These are phyloP conservation scores for Rhinolophus sinicus DNA, from an alignment of 2,113 vertebrate genomes.

Conservation along the genomic window DNA sequence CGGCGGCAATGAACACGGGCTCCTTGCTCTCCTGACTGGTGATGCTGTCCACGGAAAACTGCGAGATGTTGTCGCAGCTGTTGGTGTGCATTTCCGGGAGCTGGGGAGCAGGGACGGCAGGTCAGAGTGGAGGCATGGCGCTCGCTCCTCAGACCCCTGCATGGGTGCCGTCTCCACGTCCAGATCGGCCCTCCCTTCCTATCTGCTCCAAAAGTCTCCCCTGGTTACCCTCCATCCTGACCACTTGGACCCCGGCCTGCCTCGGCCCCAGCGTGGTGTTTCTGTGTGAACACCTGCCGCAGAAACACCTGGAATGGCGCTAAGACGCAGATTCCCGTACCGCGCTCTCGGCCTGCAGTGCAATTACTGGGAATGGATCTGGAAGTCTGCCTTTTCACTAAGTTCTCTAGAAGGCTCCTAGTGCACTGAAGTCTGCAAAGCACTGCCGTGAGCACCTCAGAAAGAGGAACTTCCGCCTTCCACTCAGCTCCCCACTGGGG, in stretches of 20 bases:
- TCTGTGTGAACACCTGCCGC: background rate
- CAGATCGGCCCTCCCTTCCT: background rate
- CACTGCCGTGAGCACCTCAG: background rate
- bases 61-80: slow-evolving; percentile 99
- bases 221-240: background rate
- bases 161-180: background rate
- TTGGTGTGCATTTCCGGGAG: slow-evolving; percentile 94
- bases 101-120: slow-evolving; percentile 77
- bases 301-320: background rate
- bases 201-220: background rate
- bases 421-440: background rate
- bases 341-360: background rate
- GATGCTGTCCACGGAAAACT: slow-evolving; percentile 99
- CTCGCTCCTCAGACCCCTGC: background rate
- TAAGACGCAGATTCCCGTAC: background rate
- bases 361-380: background rate
- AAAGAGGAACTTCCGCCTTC: background rate
- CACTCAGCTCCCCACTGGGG: background rate
- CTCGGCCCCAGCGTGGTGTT: background rate
- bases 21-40: slow-evolving; percentile 98
- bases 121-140: slow-evolving; percentile 8
- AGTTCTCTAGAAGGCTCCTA: background rate
- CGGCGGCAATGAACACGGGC: slow-evolving; percentile 95
- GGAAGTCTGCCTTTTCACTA: background rate
- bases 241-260: background rate